Base-by-base conservation (phyloP, 2,888 invertebrate genomes). In the Drosophila cognata region DNA sequence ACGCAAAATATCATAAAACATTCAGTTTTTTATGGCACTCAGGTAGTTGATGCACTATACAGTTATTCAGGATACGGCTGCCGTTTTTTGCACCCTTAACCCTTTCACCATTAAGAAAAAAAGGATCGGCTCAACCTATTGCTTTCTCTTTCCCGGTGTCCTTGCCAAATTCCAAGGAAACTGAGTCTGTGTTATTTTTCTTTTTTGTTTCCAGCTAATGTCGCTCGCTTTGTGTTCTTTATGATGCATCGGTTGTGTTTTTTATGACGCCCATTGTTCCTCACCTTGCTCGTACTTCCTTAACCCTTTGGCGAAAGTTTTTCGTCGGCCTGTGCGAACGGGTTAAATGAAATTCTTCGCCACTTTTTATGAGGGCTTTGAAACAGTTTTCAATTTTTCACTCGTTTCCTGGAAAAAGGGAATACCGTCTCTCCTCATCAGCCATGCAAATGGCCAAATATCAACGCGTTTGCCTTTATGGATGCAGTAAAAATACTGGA, bases 71-170 rank as follows among this genome's bases (percentile, higher is more conserved):
- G 43, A 29, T 65, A 35, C 53, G 57, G 65, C 65, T 68, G 71
- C 63, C 35, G 77, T 82, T 89, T 88, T 85, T 88, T 89, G 68
- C 59, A 16, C 53, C 58, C 57, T 88, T 84, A 89, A 86, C 85
- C 85, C 85, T 86, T 86, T 86, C 88, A 68, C 80, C 90, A 86
- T 89, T 86, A 86, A 86, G 55, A 85, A 89, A 85, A 50, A 50
- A 33, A 59, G 31, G n/a, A 61, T 38, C 46, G 6, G 18, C 29
- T 35, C 43, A 7, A 11, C 13, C 41, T 62, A 28, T 36, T 56
- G 61, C 69, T 68, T 51, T 70, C 62, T 60, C 74, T 52, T 35
- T 63, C 59, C 8, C 33, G 25, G 31, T 80, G 88, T 68, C 85
- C 85, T 86, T 86, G 85, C 21, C 6, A 5, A 62, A 46, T 82